Conservation (phyloP, 92 coral and sea anemone species). For the Parazoanthus swiftii region DNA sequence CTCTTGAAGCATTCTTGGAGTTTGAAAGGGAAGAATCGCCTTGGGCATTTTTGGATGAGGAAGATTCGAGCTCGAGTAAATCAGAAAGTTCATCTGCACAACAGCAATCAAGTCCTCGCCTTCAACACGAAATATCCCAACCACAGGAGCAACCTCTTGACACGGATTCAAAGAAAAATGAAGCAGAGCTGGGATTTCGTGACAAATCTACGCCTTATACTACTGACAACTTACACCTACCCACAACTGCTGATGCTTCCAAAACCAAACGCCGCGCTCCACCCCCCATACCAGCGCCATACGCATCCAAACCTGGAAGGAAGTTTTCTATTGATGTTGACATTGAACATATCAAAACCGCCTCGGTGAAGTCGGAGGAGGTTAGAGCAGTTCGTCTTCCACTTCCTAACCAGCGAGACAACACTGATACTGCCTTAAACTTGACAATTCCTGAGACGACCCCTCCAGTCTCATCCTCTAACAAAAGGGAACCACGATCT, state of each 20-base stretch:
- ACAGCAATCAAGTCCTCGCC: background rate
- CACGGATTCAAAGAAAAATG: background rate
- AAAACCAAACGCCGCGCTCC: conserved; percentile 24
- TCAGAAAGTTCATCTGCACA: background rate
- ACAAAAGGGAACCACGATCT: conserved; percentile 62
- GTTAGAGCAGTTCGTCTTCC: background rate
- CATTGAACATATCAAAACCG: background rate
- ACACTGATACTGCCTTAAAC: conserved; percentile 18
- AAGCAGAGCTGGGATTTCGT: background rate
- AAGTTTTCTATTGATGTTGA: background rate
- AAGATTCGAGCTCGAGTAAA: conserved; percentile 32
- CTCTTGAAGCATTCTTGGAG: conserved; percentile 39
- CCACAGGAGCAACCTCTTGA: background rate
- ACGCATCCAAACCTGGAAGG: conserved; percentile 11
- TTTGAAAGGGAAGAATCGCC: conserved; percentile 42
- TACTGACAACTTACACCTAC: background rate
- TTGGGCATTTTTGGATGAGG: conserved; percentile 41
- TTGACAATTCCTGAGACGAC: conserved; percentile 34
- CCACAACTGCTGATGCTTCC: background rate
- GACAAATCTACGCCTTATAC: background rate
- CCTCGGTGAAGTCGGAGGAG: background rate
- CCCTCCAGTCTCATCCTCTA: conserved; percentile 12
- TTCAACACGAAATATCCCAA: background rate
- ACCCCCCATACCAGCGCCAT: conserved; percentile 40
- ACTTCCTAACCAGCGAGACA: background rate